Base-by-base conservation (phyloP, 2,113 vertebrate genomes). In the Anarhynchus alexandrinus region DNA sequence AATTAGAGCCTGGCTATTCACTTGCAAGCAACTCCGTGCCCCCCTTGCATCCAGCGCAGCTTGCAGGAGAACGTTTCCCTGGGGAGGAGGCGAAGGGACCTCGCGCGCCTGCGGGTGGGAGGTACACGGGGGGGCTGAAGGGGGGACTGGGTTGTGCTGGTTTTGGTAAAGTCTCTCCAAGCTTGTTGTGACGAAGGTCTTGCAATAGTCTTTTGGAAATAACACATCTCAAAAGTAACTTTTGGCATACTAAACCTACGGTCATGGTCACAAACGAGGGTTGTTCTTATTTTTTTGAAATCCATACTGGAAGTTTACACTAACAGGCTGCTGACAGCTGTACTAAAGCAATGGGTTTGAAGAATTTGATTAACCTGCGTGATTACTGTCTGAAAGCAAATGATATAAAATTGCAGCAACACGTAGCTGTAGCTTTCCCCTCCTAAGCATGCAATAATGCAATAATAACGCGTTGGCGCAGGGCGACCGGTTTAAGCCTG, bases 151-250 rank as follows among this genome's bases (percentile, higher is more conserved):
- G 47, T 51, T 52, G 29, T 10, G 85, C 90, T 94, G 91, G 27
- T 18, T 58, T 43, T 30, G 64, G 17, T 65, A 77, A 40, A 87
- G 62, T 73, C 90, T 88, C 42, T 83, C 73, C 47, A 62, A 85
- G 81, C 89, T 82, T 59, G 80, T 86, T 76, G 15, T 42, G 20
- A 42, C 45, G 64, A 32, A 69, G 54, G 12, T 40, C 92, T 82
- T 84, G 67, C 82, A 70, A 21, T 54, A 81, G 90, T 57, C 93
- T 84, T 94, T 90, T 86, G 95, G 77, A 91, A 96, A 86, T 94
- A 90, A 88, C 66, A 54, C 94, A 93, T 97, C 96, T 97, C 90
- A 97, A 14, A 95, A 91, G 88, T 86, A 94, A 49, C 71, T 83
- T 65, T 54, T 84, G 94, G 69, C 91, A 34, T 94, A 82, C 91